These are phyloP conservation scores for Columba livia DNA, from an alignment of 2,113 vertebrate genomes.

Conservation along the genomic window DNA sequence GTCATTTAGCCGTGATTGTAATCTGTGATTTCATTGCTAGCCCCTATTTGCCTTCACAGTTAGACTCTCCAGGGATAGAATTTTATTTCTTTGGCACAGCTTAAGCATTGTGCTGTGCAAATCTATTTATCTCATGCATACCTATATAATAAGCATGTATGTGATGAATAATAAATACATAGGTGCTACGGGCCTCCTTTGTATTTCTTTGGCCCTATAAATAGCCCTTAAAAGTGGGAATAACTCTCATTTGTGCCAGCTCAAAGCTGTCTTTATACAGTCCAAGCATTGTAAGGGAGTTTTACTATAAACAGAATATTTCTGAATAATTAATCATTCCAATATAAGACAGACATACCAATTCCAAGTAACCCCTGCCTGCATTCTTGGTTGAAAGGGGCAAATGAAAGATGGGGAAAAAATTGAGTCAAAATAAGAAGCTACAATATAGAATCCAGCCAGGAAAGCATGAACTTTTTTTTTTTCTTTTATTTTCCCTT, in stretches of 20 bases:
- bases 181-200: constrained; percentile 1
- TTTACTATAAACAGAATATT: constrained; percentile 53
- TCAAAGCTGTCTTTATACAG: background rate
- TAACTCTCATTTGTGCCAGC: constrained; percentile 11
- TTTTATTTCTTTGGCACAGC: constrained; percentile 49
- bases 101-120: background rate
- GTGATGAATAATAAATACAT: constrained; percentile 1
- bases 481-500: background rate
- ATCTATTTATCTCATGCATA: constrained; percentile 48
- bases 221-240: constrained; percentile 8
- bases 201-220: constrained; percentile 29
- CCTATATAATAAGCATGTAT: constrained; percentile 15
- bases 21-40: constrained; percentile 38
- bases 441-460: background rate
- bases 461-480: background rate
- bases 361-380: constrained; percentile 9
- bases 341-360: background rate
- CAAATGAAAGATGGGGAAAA: background rate
- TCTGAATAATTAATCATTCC: constrained; percentile 35
- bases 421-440: constrained; percentile 22
- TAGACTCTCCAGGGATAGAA: background rate
- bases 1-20: constrained; percentile 4
- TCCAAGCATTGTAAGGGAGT: background rate
- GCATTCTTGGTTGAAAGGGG: background rate
- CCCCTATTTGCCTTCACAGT: background rate